phyloP scores from a whole-genome alignment of 2,113 vertebrate genomes.

The Chlorodrepanis virens region DNA sequence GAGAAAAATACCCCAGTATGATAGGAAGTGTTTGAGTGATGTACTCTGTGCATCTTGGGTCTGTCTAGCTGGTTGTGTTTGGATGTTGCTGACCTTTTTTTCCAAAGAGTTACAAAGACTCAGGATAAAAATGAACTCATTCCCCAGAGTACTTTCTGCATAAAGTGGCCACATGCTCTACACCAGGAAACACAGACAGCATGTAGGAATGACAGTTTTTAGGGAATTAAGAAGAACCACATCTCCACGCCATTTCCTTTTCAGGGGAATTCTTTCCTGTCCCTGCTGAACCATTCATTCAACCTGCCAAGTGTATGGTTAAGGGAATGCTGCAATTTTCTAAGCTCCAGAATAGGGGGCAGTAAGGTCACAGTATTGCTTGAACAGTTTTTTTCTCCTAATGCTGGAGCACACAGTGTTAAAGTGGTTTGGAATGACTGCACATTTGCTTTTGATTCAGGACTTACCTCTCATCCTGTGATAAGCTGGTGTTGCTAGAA shows the following conservation, averaged over 20 bases:
- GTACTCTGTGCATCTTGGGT: neutral
- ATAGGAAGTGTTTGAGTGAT: neutral
- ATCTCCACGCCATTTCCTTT: neutral
- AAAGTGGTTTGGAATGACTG: neutral
- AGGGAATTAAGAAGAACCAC: neutral
- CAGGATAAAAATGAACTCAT: neutral
- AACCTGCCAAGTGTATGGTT: neutral
- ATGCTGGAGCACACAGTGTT: neutral
- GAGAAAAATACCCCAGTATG: neutral
- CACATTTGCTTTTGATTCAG: neutral
- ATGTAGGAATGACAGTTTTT: neutral
- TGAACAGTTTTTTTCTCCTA: neutral
- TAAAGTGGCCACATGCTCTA: neutral
- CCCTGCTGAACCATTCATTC: neutral
- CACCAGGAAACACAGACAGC: neutral
- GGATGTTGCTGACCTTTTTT: neutral
- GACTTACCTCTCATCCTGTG: neutral
- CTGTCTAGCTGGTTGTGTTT: neutral
- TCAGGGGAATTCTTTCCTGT: neutral
- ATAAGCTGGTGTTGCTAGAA: neutral
- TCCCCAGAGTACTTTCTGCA: neutral
- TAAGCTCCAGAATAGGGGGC: slow-evolving; percentile 19
- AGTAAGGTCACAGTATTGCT: slow-evolving; percentile 33
- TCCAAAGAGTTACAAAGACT: neutral
- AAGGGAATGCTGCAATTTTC: slow-evolving; percentile 11